These are phyloP conservation scores for Propithecus deckenii DNA, from an alignment of 2,797 vertebrate genomes.

Conservation along the genomic window DNA sequence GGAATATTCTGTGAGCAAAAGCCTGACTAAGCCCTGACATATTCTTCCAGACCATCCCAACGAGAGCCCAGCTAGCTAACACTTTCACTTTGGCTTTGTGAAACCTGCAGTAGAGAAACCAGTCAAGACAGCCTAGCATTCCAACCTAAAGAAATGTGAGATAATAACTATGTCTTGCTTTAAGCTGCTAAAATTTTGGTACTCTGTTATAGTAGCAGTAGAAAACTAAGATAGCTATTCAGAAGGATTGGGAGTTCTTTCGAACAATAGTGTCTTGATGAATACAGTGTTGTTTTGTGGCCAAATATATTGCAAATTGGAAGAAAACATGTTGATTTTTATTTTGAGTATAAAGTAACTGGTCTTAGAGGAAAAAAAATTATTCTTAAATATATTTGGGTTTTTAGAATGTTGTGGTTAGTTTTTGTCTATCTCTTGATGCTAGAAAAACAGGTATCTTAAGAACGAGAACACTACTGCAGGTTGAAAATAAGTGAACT, in stretches of 20 bases:
- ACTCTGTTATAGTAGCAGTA: not conserved
- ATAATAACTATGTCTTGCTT: not conserved
- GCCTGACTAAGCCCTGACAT: not conserved
- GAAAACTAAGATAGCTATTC: not conserved
- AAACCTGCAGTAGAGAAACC: not conserved
- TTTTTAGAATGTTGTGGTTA: not conserved
- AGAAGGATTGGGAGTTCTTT: not conserved
- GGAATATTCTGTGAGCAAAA: not conserved
- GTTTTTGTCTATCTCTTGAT: not conserved
- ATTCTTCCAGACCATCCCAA: not conserved
- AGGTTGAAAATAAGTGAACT: not conserved
- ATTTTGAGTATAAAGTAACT: not conserved
- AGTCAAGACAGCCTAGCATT: not conserved
- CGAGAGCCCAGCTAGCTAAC: accelerated
- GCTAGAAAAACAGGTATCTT: not conserved
- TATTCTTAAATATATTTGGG: slow-evolving; percentile 21
- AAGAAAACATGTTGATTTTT: not conserved
- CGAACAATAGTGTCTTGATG: not conserved
- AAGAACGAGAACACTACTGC: not conserved
- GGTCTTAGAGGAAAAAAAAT: not conserved
- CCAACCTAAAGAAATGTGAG: not conserved
- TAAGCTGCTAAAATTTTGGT: not conserved
- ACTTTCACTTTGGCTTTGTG: not conserved
- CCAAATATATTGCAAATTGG: not conserved
- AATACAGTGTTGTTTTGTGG: not conserved